Evolutionary conservation across 2,888 invertebrate species (phyloP).

Genomic region (Drosophila emarginata): DNA sequence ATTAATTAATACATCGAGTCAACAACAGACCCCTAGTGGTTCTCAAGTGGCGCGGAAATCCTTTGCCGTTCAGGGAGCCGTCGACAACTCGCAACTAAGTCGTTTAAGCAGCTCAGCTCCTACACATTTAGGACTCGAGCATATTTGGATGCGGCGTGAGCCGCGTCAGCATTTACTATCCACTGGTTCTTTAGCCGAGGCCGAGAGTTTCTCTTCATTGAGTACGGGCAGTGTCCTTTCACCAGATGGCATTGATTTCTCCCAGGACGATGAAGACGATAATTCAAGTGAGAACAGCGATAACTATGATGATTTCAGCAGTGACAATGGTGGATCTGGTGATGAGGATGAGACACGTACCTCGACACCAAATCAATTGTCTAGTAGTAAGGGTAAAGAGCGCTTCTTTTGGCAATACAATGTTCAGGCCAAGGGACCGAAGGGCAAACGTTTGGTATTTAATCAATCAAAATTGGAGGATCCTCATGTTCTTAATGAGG

Average conservation of each 20-base stretch:
- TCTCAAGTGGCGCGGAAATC: constrained; percentile 70
- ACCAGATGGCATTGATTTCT: constrained; percentile 90
- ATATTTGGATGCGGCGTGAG: constrained; percentile 93
- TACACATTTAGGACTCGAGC: constrained; percentile 89
- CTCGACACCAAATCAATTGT: constrained; percentile 73
- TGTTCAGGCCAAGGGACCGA: constrained; percentile 98
- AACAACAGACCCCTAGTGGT: constrained; percentile 18
- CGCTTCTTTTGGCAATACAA: constrained; percentile 99
- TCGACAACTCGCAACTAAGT: constrained; percentile 82
- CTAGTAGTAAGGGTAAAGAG: constrained; percentile 87
- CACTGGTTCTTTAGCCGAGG: constrained; percentile 92
- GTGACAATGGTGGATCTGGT: constrained; percentile 86
- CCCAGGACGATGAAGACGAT: constrained; percentile 90
- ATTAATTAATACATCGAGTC: constrained; percentile 24
- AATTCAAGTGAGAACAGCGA: constrained; percentile 93
- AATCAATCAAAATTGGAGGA: constrained; percentile 91
- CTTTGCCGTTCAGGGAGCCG: constrained; percentile 69
- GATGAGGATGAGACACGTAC: constrained; percentile 80
- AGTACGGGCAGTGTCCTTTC: constrained; percentile 92
- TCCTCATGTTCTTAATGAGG: constrained; percentile 94
- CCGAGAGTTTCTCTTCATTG: constrained; percentile 91
- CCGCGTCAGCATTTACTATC: constrained; percentile 93
- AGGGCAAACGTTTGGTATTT: constrained; percentile 93
- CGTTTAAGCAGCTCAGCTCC: constrained; percentile 94
- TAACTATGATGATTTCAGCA: constrained; percentile 93